Evolutionary conservation across 2,888 invertebrate species (phyloP).

Genomic region (Ametastegia equiseti): DNA sequence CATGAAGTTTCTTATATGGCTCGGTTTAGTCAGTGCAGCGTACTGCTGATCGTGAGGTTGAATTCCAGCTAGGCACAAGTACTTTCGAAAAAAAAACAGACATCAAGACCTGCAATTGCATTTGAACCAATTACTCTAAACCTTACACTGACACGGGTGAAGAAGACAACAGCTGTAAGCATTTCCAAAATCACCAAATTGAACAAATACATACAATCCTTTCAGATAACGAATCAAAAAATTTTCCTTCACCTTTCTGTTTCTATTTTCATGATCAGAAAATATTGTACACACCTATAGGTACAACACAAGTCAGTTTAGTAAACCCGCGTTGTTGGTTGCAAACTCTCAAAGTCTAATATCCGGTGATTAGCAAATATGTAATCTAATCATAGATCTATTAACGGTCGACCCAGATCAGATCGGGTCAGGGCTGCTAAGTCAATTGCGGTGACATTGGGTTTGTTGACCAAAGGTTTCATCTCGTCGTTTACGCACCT

Average conservation of each 20-base stretch:
- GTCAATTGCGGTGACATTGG: background rate
- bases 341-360: background rate
- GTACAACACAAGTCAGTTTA: too few species aligned
- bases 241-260: too few species aligned
- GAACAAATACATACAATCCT: background rate
- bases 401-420: background rate
- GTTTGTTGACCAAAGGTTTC: conserved; percentile 7
- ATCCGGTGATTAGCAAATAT: background rate
- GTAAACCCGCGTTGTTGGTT: too few species aligned
- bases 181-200: background rate
- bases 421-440: background rate
- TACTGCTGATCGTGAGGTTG: background rate
- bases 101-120: background rate
- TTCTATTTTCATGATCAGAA: too few species aligned
- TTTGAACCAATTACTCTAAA: background rate
- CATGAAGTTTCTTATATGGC: background rate
- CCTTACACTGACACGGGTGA: background rate
- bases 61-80: background rate
- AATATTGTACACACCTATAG: too few species aligned
- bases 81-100: background rate
- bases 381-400: background rate
- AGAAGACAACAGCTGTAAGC: background rate
- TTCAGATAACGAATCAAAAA: too few species aligned
- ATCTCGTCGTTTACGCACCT: conserved; percentile 1
- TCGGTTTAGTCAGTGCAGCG: background rate